Conservation (phyloP, 2,113 vertebrate species). For the Marmota monax region DNA sequence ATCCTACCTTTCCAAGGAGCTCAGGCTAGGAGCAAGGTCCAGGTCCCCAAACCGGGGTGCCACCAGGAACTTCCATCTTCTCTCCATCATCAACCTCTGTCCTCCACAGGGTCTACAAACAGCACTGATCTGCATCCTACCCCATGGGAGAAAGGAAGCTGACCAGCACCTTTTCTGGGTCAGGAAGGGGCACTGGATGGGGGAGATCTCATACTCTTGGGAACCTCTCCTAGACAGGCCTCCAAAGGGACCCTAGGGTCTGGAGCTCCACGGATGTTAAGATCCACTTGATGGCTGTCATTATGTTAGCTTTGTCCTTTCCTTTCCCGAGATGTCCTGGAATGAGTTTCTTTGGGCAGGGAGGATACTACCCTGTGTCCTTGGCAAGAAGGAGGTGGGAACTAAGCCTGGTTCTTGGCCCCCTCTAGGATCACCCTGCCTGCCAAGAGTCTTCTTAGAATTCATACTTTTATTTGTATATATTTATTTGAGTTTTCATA, state of each 20-base stretch:
- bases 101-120: rapidly evolving
- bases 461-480: neutral
- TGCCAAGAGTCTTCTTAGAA: neutral
- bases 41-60: neutral
- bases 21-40: neutral
- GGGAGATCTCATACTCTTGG: neutral
- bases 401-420: neutral
- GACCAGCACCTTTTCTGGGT: neutral
- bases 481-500: neutral
- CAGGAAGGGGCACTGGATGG: neutral
- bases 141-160: neutral
- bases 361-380: neutral
- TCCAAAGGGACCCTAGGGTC: neutral
- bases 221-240: neutral
- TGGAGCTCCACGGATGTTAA: neutral
- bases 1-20: neutral
- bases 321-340: neutral
- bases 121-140: neutral
- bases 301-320: neutral
- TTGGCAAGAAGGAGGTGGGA: rapidly evolving
- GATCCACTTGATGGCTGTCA: neutral
- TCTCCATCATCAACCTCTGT: neutral
- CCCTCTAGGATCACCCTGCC: neutral
- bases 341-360: neutral
- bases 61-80: neutral